These are phyloP conservation scores for Xenopus borealis DNA, from an alignment of 2,113 vertebrate species.

Conservation along the genomic window DNA sequence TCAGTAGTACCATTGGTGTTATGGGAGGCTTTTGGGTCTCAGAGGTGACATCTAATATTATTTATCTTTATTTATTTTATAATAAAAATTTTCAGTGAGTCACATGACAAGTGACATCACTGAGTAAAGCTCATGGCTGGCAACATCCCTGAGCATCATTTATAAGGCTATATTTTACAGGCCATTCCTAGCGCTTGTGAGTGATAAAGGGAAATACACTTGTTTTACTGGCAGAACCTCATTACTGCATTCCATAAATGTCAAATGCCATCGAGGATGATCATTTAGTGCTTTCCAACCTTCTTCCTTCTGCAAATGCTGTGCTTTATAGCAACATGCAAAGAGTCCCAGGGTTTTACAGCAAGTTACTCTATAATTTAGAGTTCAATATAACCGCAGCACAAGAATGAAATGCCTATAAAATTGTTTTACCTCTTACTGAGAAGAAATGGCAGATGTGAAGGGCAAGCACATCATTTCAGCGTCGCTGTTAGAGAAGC, in stretches of 20 bases:
- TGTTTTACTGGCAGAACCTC: slow-evolving; percentile 27
- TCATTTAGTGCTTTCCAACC: slow-evolving; percentile 3
- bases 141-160: no score
- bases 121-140: no score
- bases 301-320: slow-evolving; percentile 15
- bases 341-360: slow-evolving; percentile 27
- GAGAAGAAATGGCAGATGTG: not conserved
- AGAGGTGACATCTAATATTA: no score
- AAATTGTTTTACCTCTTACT: slow-evolving; percentile 36
- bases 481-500: slow-evolving; percentile 3
- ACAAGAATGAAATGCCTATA: slow-evolving; percentile 13
- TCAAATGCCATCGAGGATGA: slow-evolving; percentile 12
- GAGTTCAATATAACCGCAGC: slow-evolving; percentile 11
- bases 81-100: no score
- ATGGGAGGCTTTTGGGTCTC: no score
- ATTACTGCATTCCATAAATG: slow-evolving; percentile 29
- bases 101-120: no score
- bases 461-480: not conserved
- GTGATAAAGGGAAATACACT: slow-evolving; percentile 33
- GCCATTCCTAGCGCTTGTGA: no score
- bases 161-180: no score
- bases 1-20: no score
- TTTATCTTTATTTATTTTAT: no score
- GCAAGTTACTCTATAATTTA: slow-evolving; percentile 22
- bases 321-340: slow-evolving; percentile 22